A percentile compares a stretch with the other conserved stretches of the same genome.
phyloP scores from a whole-genome alignment of 1,140 invertebrate species.

The Aphelenchoides besseyi region DNA sequence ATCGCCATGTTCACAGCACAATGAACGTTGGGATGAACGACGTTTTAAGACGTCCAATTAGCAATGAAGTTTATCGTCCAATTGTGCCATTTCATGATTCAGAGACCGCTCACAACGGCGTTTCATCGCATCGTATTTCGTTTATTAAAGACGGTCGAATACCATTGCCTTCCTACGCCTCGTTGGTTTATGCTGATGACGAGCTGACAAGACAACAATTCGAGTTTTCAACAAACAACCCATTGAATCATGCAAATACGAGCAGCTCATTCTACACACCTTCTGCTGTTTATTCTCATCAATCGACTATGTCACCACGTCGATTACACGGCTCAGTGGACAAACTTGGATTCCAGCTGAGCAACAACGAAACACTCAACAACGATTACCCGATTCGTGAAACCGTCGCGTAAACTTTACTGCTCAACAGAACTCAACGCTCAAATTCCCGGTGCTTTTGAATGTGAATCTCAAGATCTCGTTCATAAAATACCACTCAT shows the following conservation, averaged over 20 bases:
- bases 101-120: too few species aligned
- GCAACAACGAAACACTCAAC: not conserved
- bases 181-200: not conserved
- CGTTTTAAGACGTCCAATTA: too few species aligned
- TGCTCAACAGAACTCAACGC: too few species aligned
- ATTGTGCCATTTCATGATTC: too few species aligned
- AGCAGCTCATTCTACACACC: not conserved
- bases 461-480: too few species aligned
- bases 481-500: too few species aligned
- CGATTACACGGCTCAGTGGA: not conserved
- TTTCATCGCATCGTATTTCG: not conserved
- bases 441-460: too few species aligned
- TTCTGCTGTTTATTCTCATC: not conserved
- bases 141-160: not conserved
- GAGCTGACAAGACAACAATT: not conserved
- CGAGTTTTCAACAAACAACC: not conserved
- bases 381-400: not conserved
- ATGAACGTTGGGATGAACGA: too few species aligned
- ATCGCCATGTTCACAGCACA: not conserved
- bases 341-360: not conserved
- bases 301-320: not conserved
- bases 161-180: conserved; percentile 1
- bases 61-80: too few species aligned
- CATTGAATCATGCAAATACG: not conserved
- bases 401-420: conserved; percentile 10